phyloP scores from a whole-genome alignment of 2,888 invertebrate species.

The Hipparchia sbordonii region DNA sequence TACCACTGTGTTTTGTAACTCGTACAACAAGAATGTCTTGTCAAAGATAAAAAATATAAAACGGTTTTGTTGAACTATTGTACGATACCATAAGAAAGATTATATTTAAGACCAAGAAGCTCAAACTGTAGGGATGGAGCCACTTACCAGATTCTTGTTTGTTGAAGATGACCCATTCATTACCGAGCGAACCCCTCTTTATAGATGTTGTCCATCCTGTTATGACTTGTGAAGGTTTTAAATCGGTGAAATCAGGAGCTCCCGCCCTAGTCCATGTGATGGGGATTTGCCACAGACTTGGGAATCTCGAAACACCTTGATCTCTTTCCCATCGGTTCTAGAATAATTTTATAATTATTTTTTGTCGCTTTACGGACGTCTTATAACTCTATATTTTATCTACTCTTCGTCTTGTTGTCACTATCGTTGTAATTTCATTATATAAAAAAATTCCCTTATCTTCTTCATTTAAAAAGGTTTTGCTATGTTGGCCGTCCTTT shows the following conservation, averaged over 20 bases:
- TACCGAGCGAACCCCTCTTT: constrained; percentile 55
- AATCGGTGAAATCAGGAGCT: constrained; percentile 63
- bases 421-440: too few species aligned
- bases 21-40: too few species aligned
- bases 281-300: constrained; percentile 66
- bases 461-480: too few species aligned
- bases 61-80: too few species aligned
- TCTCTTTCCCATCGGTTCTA: constrained; percentile 68
- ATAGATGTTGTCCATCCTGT: constrained; percentile 49
- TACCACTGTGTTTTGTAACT: too few species aligned
- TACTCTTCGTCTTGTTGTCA: too few species aligned
- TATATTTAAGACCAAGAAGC: not conserved
- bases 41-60: too few species aligned
- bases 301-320: constrained; percentile 50
- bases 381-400: not conserved
- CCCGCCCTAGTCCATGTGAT: constrained; percentile 71
- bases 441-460: too few species aligned
- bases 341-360: not conserved
- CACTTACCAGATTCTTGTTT: constrained; percentile 81
- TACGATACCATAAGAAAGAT: too few species aligned
- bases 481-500: too few species aligned
- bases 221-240: constrained; percentile 66
- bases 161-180: constrained; percentile 85
- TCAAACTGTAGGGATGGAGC: constrained; percentile 11
- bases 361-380: not conserved